Evolutionary conservation across 2,113 vertebrate genomes (phyloP).

Genomic region (Albula glossodonta): DNA sequence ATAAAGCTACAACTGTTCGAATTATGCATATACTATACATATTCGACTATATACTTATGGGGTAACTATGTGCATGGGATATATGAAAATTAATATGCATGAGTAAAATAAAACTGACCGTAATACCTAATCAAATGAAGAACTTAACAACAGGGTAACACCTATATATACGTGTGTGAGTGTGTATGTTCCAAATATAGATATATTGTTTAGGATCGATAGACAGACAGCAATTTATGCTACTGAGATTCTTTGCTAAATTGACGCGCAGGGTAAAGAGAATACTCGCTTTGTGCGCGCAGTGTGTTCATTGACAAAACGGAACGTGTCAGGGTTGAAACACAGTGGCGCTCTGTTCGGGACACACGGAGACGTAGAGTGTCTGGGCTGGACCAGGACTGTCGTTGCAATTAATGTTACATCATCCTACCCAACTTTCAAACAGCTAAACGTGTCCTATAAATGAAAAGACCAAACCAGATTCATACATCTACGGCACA

Average conservation of each 20-base stretch:
- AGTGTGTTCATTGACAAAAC: constrained; percentile 19
- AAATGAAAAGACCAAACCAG: neutral
- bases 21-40: too few species aligned
- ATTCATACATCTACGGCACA: neutral
- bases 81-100: too few species aligned
- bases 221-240: neutral
- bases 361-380: neutral
- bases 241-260: constrained; percentile 8
- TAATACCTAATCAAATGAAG: too few species aligned
- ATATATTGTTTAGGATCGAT: constrained; percentile 4
- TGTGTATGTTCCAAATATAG: constrained; percentile 1
- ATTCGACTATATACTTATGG: too few species aligned
- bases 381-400: neutral
- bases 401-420: neutral
- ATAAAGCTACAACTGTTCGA: too few species aligned
- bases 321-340: constrained; percentile 16
- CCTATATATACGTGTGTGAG: neutral
- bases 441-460: neutral
- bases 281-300: constrained; percentile 18
- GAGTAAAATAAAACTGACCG: too few species aligned
- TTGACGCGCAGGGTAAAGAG: neutral
- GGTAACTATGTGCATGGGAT: too few species aligned
- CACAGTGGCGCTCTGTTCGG: constrained; percentile 26
- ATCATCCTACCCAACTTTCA: neutral
- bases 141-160: neutral